A percentile compares a stretch with the other conserved stretches of the same genome.
phyloP scores from a whole-genome alignment of 2,888 invertebrate genomes.

The Lumbricus terrestris region DNA sequence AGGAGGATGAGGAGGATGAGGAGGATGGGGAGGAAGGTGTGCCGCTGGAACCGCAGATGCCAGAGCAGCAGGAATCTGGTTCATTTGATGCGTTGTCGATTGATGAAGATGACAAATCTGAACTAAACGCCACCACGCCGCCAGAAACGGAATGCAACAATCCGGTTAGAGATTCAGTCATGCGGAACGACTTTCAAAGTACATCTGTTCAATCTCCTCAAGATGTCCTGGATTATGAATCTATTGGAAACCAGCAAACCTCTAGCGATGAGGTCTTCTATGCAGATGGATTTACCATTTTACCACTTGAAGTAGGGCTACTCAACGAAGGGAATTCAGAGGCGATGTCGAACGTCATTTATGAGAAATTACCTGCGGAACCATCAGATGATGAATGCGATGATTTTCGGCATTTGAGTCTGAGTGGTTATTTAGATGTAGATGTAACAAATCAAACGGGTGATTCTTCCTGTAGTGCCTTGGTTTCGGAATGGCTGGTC shows the following conservation, averaged over 20 bases:
- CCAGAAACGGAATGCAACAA: not conserved
- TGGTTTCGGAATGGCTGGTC: not conserved
- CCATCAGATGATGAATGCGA: not conserved
- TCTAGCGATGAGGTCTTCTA: not conserved
- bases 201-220: not conserved
- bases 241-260: not conserved
- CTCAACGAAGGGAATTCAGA: not conserved
- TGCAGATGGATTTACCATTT: too few relatives aligned
- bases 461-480: not conserved
- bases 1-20: too few relatives aligned
- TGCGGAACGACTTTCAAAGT: not conserved
- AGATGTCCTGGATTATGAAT: not conserved
- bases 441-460: not conserved
- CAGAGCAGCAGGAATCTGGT: not conserved
- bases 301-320: not conserved
- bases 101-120: not conserved
- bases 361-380: not conserved
- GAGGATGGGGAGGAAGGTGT: too few relatives aligned
- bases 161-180: not conserved
- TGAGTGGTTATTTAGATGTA: not conserved
- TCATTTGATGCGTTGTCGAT: not conserved
- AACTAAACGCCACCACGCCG: not conserved
- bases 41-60: not conserved
- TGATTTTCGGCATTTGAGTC: not conserved
- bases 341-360: not conserved